Percentiles rank a stretch among this genome's conserved stretches.
Evolutionary conservation across 2,797 vertebrate genomes (phyloP).

Genomic region (Eremophila alpestris): DNA sequence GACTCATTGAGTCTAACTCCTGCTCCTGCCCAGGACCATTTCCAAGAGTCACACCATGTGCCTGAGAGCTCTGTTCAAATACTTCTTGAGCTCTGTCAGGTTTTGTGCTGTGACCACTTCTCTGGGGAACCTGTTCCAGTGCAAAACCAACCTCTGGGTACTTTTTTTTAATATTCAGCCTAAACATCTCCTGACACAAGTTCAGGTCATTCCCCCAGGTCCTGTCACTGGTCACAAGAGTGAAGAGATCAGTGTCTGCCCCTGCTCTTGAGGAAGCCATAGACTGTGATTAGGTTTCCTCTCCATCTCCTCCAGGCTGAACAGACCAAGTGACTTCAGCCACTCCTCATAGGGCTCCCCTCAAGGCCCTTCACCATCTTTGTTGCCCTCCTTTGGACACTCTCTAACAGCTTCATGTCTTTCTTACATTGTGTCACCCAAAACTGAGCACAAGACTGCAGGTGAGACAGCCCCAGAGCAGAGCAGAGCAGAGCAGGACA

Average conservation of each 20-base stretch:
- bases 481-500: neutral
- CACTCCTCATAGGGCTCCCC: fast-evolving
- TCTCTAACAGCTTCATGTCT: neutral
- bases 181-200: neutral
- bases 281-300: neutral
- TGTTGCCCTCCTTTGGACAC: neutral
- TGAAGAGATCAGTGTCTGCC: neutral
- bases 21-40: neutral
- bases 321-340: neutral
- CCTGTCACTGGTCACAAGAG: neutral
- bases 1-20: fast-evolving
- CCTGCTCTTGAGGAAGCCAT: neutral
- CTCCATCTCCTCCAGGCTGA: neutral
- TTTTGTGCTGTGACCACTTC: neutral
- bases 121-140: neutral
- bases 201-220: neutral
- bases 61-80: neutral
- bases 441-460: fast-evolving
- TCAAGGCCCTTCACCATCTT: neutral
- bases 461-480: fast-evolving
- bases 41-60: neutral
- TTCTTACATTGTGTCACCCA: too few species aligned
- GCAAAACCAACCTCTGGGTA: neutral
- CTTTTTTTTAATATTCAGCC: too few species aligned
- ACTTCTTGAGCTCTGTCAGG: neutral